phyloP scores from a whole-genome alignment of 2,797 vertebrate genomes.

The Gephyroberyx darwinii region DNA sequence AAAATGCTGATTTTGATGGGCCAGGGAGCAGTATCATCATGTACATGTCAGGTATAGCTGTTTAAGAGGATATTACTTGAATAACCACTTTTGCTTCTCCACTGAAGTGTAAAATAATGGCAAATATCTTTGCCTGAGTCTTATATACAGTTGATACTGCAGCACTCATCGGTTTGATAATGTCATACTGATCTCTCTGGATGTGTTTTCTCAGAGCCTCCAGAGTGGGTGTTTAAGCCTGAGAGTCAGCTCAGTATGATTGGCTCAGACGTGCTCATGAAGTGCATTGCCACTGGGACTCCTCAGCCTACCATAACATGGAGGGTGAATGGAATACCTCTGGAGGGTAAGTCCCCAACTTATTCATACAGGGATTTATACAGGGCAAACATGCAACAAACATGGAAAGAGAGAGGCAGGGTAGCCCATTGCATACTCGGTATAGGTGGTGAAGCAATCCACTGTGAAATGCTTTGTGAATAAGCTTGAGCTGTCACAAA shows the following conservation, averaged over 20 bases:
- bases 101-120: neutral
- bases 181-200: slow-evolving; percentile 12
- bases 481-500: neutral
- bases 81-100: neutral
- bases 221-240: slow-evolving; percentile 87
- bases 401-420: neutral
- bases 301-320: slow-evolving; percentile 87
- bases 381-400: too few species aligned
- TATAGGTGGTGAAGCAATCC: neutral
- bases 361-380: neutral
- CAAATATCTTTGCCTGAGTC: neutral
- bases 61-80: neutral
- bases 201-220: slow-evolving; percentile 84
- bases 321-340: slow-evolving; percentile 86
- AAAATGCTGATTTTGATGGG: neutral
- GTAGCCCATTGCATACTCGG: neutral
- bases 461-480: too few species aligned
- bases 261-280: slow-evolving; percentile 83
- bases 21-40: too few species aligned
- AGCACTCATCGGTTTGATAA: slow-evolving; percentile 32
- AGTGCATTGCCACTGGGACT: slow-evolving; percentile 87
- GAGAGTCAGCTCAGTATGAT: slow-evolving; percentile 86
- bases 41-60: neutral
- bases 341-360: slow-evolving; percentile 81
- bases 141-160: neutral